phyloP scores from a whole-genome alignment of 2,113 vertebrate genomes.

The Vanacampus margaritifer region DNA sequence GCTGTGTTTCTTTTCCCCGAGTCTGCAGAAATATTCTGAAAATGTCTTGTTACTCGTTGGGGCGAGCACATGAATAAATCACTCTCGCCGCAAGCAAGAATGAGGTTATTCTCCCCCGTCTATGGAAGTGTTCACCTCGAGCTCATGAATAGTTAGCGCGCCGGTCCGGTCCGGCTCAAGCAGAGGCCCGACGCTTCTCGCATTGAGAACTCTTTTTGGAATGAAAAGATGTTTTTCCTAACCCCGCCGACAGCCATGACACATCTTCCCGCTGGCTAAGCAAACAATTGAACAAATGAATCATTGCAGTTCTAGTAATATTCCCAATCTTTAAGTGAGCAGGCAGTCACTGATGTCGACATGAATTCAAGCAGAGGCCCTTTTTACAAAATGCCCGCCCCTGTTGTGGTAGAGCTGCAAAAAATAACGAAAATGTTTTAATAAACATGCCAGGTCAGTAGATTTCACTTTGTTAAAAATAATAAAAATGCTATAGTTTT shows the following conservation, averaged over 20 bases:
- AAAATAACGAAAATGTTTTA: neutral
- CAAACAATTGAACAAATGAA: neutral
- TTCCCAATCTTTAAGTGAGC: neutral
- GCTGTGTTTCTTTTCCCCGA: neutral
- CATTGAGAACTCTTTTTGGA: neutral
- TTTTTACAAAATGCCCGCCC: neutral
- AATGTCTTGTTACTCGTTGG: constrained; percentile 8
- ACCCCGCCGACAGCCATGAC: neutral
- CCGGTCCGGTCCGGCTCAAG: neutral
- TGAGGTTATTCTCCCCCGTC: neutral
- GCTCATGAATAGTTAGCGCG: constrained; percentile 5
- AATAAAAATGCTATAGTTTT: too few relatives aligned
- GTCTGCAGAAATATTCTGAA: neutral
- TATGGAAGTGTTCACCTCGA: constrained; percentile 3
- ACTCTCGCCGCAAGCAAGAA: constrained; percentile 17
- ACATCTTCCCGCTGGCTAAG: neutral
- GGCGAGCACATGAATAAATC: constrained; percentile 19
- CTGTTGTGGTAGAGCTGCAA: neutral
- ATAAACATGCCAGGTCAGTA: too few relatives aligned
- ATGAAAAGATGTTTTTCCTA: neutral
- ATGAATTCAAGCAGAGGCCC: neutral
- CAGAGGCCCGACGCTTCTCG: neutral
- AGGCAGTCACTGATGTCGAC: neutral
- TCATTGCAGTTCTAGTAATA: neutral
- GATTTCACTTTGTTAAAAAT: too few relatives aligned